Evolutionary conservation across 2,797 vertebrate species (phyloP).

Genomic region (Podarcis lilfordi): DNA sequence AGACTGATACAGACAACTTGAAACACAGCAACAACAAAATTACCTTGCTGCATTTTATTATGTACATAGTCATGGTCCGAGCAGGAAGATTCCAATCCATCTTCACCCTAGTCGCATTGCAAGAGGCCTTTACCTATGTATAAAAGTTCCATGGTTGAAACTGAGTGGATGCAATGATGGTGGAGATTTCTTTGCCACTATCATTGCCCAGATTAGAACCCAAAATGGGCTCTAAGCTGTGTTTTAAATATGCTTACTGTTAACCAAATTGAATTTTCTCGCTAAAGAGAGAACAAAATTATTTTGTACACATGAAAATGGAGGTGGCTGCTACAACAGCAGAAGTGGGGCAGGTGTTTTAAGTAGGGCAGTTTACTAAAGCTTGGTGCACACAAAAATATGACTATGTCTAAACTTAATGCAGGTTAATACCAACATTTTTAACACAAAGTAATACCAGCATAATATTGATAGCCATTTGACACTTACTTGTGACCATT

Average conservation of each 20-base stretch:
- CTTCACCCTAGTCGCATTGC: not conserved
- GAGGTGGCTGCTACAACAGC: not conserved
- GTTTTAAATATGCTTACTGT: not conserved
- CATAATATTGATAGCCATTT: not conserved
- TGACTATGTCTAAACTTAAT: not conserved
- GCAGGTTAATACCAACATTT: not conserved
- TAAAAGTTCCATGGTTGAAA: not conserved
- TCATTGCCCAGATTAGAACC: not conserved
- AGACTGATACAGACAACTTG: too few species aligned
- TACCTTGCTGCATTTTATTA: too few species aligned
- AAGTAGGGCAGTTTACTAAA: not conserved
- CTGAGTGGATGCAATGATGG: not conserved
- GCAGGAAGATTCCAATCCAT: not conserved
- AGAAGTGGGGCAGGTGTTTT: not conserved
- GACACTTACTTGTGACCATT: slow-evolving; percentile 94
- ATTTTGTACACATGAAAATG: not conserved
- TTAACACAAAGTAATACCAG: not conserved
- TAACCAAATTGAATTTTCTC: not conserved
- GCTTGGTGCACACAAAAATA: not conserved
- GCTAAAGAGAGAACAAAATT: not conserved
- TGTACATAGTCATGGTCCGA: not conserved
- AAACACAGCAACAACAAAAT: too few species aligned
- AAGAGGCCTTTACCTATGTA: not conserved
- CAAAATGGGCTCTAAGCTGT: not conserved
- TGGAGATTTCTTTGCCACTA: not conserved